Conservation (phyloP, 2,888 invertebrate genomes). For the Pseudanteris insignis region DNA sequence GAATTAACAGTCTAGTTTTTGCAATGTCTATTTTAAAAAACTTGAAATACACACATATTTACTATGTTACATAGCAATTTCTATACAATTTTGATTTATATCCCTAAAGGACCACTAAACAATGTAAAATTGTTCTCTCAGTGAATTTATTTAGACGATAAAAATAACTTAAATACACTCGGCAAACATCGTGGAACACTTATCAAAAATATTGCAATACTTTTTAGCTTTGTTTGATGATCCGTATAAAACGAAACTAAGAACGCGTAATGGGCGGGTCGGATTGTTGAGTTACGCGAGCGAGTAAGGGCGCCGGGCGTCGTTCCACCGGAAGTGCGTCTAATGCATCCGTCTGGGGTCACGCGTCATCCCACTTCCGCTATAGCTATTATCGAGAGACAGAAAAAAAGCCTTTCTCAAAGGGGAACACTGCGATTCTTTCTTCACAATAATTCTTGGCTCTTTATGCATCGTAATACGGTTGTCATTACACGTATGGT, state of each 20-base stretch:
- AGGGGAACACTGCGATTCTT: slow-evolving; percentile 22
- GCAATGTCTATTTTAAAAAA: no score
- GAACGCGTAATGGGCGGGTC: slow-evolving; percentile 48
- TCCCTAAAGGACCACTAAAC: no score
- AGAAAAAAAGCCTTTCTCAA: slow-evolving; percentile 31
- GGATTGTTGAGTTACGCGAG: slow-evolving; percentile 49
- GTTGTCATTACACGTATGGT: slow-evolving; percentile 4
- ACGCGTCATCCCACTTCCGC: slow-evolving; percentile 65
- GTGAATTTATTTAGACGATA: no score
- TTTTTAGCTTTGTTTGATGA: no score
- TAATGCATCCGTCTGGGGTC: slow-evolving; percentile 71
- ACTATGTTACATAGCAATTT: no score
- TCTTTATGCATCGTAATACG: slow-evolving; percentile 18
- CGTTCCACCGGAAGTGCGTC: slow-evolving; percentile 70
- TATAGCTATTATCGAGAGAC: slow-evolving; percentile 60
- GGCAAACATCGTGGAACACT: background rate
- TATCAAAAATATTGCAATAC: background rate
- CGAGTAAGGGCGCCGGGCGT: slow-evolving; percentile 53
- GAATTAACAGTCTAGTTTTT: no score
- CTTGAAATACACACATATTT: no score
- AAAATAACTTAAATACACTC: no score
- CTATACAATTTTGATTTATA: no score
- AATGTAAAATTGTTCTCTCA: no score
- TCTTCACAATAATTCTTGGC: no score
- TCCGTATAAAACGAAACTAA: no score